Evolutionary conservation across 2,888 invertebrate genomes (phyloP), one percentile per base, ranked within the genome.

Genomic region (Apotomis capreana): DNA sequence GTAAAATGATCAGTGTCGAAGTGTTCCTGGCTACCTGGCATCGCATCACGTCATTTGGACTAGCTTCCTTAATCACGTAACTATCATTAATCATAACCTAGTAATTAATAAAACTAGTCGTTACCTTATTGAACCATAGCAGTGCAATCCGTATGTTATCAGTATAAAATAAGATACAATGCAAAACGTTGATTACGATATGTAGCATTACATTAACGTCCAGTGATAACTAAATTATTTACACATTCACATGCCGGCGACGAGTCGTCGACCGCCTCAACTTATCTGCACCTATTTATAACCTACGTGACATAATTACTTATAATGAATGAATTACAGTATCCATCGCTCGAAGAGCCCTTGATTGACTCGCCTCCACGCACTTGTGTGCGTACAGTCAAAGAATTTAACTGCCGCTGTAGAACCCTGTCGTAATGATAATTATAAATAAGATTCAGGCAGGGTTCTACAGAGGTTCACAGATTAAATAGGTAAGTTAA

Each of bases 1-100:
- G 68, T 72, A 72, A 68, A 72, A 72, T 72, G 63, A 72, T 72
- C 63, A 68, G 59, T 63, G 57, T 76, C 76, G 75, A 79, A 78
- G 80, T 81, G 78, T 77, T 84, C 83, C 87, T 46, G 88, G 81
- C 84, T 88, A 89, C 87, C 90, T 89, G 89, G 89, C 92, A 89
- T 91, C 87, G 87, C 89, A 90, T 90, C 91, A 91, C 90, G 89
- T 89, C 88, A 89, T 89, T 91, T 90, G 90, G 93, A 93, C 93
- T 93, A 93, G 93, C 92, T 92, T 92, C 81, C 91, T 92, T 91
- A 91, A 90, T 89, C 89, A 90, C 89, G 80, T 86, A 86, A 88
- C 89, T 88, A 85, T 77, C 73, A 81, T 82, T 87, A 26, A 26
- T 26, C 26, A 26, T 87, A 87, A 85, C 86, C 88, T 90, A 91